A percentile compares a stretch with the other conserved stretches of the same genome.
Conservation (phyloP, 2,797 vertebrate genomes). For the Knipowitschia caucasica region DNA sequence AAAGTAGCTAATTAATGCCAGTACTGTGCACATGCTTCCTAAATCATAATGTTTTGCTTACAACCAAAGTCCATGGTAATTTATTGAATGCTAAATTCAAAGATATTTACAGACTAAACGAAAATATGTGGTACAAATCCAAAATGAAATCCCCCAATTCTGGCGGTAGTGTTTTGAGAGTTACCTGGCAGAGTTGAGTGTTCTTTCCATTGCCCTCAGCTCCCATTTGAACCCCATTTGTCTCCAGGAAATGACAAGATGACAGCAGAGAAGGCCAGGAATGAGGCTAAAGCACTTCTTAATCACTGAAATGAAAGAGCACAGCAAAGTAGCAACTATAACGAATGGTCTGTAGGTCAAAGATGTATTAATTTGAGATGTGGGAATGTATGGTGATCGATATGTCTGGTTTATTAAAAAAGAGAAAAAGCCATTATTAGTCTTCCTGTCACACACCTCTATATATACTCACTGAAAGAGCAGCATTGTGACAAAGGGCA, state of each 20-base stretch:
- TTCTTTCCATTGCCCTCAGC: constrained; percentile 38
- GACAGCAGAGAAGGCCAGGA: constrained; percentile 31
- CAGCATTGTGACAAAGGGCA: neutral
- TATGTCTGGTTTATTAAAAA: neutral
- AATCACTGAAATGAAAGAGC: constrained; percentile 19
- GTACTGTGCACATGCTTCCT: constrained; percentile 6
- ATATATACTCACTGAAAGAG: neutral
- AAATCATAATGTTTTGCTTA: constrained; percentile 9
- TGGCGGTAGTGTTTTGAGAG: constrained; percentile 15
- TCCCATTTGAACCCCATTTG: constrained; percentile 20
- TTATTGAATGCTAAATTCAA: neutral
- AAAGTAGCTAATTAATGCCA: constrained; percentile 33
- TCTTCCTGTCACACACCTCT: neutral
- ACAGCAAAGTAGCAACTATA: neutral
- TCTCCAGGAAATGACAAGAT: constrained; percentile 26
- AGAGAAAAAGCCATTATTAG: too few relatives aligned
- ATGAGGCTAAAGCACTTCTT: constrained; percentile 10
- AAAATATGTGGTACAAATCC: constrained; percentile 23
- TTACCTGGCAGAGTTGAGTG: constrained; percentile 15
- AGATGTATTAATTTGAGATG: constrained; percentile 3
- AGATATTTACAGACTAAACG: constrained; percentile 8
- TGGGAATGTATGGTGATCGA: constrained; percentile 7
- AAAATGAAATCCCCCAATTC: constrained; percentile 26
- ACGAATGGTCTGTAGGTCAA: constrained; percentile 18
- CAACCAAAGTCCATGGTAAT: neutral